Conservation (phyloP, 30 jellyfish, hydroid and myxozoan species). For the Hydra vulgaris region DNA sequence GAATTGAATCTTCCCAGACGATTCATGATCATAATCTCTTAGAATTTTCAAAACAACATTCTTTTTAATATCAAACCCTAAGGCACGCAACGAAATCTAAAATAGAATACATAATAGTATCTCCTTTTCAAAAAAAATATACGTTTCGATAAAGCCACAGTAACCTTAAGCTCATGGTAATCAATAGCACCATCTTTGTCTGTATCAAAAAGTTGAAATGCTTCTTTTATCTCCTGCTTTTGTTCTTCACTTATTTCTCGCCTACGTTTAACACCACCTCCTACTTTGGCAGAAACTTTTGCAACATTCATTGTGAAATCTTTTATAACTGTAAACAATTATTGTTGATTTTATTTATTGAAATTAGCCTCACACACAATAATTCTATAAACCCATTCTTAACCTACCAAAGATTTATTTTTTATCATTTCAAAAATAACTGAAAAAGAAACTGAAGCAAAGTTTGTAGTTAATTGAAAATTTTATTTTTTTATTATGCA, state of each 20-base stretch:
- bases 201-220: constrained; percentile 86
- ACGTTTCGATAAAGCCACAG: background rate
- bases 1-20: constrained; percentile 80
- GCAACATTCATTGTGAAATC: background rate
- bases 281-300: background rate
- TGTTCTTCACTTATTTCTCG: constrained; percentile 87
- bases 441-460: too few species aligned
- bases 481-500: too few species aligned
- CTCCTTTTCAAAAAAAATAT: background rate
- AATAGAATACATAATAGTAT: background rate
- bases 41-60: constrained; percentile 78
- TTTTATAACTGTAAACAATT: background rate
- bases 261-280: constrained; percentile 31
- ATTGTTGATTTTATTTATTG: too few species aligned
- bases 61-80: constrained; percentile 94
- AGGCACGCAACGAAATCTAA: constrained; percentile 97
- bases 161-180: constrained; percentile 89
- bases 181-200: constrained; percentile 96
- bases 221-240: constrained; percentile 92
- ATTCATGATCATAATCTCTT: constrained; percentile 85
- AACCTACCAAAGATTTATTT: too few species aligned
- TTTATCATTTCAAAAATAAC: too few species aligned
- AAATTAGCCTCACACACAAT: too few species aligned
- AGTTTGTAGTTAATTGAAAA: too few species aligned
- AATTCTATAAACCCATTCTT: too few species aligned